These are phyloP conservation scores for Lasioglossum marginatum DNA, from an alignment of 2,888 invertebrate genomes.

Conservation along the genomic window DNA sequence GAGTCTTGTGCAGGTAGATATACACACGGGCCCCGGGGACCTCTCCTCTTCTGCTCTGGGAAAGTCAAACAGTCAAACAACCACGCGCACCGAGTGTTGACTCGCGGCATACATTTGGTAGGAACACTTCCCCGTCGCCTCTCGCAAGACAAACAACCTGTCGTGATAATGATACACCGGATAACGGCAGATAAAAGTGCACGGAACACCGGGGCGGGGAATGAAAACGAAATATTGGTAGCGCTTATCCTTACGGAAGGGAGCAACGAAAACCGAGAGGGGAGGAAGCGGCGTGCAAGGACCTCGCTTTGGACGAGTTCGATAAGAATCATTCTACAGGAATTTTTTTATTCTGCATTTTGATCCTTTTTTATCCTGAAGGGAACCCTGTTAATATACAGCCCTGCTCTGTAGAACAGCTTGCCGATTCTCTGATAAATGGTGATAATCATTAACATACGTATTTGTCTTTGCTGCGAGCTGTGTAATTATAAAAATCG, in stretches of 20 bases:
- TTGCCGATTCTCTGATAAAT: background rate
- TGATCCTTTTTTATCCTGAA: too few species aligned
- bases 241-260: conserved; percentile 13
- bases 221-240: conserved; percentile 43
- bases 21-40: conserved; percentile 61
- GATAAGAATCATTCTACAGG: background rate
- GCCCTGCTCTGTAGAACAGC: background rate
- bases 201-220: conserved; percentile 8
- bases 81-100: conserved; percentile 80
- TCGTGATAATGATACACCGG: conserved; percentile 81
- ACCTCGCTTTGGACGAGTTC: background rate
- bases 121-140: conserved; percentile 72
- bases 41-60: conserved; percentile 80
- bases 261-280: background rate
- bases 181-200: conserved; percentile 73
- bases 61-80: conserved; percentile 84
- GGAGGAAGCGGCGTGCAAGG: background rate
- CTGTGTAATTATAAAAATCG: background rate
- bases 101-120: conserved; percentile 81
- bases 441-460: background rate
- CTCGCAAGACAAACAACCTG: conserved; percentile 81
- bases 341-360: background rate
- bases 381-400: background rate
- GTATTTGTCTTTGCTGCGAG: background rate
- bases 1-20: conserved; percentile 78